Conservation (phyloP, 2,888 invertebrate species). For the Rhagonycha lutea region DNA sequence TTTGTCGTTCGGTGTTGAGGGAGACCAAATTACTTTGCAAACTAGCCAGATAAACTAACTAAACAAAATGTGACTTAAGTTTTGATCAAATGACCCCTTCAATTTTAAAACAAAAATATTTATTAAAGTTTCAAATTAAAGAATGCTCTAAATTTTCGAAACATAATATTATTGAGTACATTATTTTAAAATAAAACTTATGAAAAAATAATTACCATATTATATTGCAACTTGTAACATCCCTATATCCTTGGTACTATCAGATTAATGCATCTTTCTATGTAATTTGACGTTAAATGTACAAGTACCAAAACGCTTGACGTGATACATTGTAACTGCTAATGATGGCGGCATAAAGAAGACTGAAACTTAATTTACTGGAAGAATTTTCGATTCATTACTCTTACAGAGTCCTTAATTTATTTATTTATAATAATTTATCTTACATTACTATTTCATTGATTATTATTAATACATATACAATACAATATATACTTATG, state of each 20-base stretch:
- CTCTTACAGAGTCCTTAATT: neutral
- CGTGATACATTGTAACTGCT: slow-evolving; percentile 26
- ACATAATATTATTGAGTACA: too few species aligned
- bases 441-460: neutral
- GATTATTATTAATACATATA: too few species aligned
- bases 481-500: too few species aligned
- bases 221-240: neutral
- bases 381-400: slow-evolving; percentile 11
- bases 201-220: neutral
- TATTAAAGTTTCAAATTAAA: too few species aligned
- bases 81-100: too few species aligned
- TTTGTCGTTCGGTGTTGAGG: too few species aligned
- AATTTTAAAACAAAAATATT: too few species aligned
- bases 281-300: neutral
- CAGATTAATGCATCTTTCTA: neutral
- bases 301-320: slow-evolving; percentile 15
- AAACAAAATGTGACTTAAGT: too few species aligned
- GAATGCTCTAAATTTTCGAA: too few species aligned
- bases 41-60: too few species aligned
- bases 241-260: neutral
- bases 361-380: slow-evolving; percentile 27
- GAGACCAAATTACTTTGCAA: too few species aligned
- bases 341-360: slow-evolving; percentile 29
- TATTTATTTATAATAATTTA: neutral
- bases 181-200: neutral